A percentile compares a stretch with the other conserved stretches of the same genome.
These are phyloP conservation scores for Euborellia annulipes DNA, from an alignment of 1,140 invertebrate species.

Conservation along the genomic window DNA sequence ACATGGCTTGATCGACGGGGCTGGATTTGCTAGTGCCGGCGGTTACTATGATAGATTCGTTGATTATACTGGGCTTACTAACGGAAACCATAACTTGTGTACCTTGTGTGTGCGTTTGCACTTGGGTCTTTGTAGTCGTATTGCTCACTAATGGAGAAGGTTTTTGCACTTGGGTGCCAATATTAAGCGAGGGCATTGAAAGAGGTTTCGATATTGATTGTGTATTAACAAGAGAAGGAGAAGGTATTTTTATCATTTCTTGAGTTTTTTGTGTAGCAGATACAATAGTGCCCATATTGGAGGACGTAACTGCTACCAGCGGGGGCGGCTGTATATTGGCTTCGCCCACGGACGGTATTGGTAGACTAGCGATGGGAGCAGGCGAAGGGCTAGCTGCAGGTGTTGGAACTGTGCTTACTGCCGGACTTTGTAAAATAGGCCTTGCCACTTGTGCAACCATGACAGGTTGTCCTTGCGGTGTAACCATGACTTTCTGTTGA, in stretches of 20 bases:
- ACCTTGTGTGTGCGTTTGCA: background rate
- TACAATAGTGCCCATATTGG: slow-evolving; percentile 24
- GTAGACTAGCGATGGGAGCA: slow-evolving; percentile 13
- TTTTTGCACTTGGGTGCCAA: slow-evolving; percentile 25
- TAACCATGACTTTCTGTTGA: slow-evolving; percentile 36
- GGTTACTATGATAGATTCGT: background rate
- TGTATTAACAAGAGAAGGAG: slow-evolving; percentile 23
- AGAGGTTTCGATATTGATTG: slow-evolving; percentile 21
- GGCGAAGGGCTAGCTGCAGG: slow-evolving; percentile 30
- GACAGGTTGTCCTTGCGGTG: slow-evolving; percentile 45
- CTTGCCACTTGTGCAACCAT: slow-evolving; percentile 37
- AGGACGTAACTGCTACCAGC: slow-evolving; percentile 11
- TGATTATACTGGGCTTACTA: background rate
- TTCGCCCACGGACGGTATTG: slow-evolving; percentile 12
- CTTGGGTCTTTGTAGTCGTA: slow-evolving; percentile 5
- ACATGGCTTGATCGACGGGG: slow-evolving; percentile 23
- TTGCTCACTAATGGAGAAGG: background rate
- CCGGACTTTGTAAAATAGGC: slow-evolving; percentile 33
- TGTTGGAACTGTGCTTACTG: slow-evolving; percentile 21
- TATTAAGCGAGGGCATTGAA: slow-evolving; percentile 30
- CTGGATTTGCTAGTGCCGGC: background rate
- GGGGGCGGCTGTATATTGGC: slow-evolving; percentile 2
- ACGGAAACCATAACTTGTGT: background rate
- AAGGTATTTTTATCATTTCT: too few species aligned
- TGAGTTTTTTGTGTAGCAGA: slow-evolving; percentile 11